Conservation (phyloP, 2,113 vertebrate species). For the Balaeniceps rex region DNA sequence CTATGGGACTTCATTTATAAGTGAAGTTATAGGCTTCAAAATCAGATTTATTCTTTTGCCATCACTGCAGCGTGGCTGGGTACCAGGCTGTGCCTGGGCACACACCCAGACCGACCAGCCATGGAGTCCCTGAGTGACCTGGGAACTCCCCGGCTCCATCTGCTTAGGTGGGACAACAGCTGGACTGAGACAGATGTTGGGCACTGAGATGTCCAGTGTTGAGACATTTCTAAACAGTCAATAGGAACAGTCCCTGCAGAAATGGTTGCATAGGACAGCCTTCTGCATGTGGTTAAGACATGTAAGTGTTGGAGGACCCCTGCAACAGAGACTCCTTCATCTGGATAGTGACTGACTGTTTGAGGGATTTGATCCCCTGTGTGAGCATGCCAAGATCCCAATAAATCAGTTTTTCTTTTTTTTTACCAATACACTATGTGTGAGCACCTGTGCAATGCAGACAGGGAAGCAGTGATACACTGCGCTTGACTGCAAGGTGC, state of each 20-base stretch:
- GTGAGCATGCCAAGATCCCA: neutral
- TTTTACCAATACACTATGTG: fast-evolving
- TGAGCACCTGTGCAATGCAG: neutral
- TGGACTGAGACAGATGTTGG: neutral
- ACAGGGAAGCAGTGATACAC: fast-evolving
- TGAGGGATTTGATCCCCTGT: neutral
- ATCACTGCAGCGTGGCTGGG: fast-evolving
- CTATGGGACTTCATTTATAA: neutral
- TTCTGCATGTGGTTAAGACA: neutral
- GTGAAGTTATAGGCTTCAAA: neutral
- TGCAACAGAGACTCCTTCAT: neutral
- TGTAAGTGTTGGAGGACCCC: neutral
- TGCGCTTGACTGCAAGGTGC: neutral
- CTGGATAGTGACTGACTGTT: neutral
- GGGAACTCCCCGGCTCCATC: neutral
- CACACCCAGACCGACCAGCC: neutral
- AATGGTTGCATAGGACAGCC: fast-evolving
- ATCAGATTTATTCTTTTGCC: neutral
- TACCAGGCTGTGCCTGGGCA: neutral
- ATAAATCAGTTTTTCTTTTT: neutral
- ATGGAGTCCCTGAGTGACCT: too few relatives aligned
- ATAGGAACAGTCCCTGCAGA: neutral
- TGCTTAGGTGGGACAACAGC: neutral
- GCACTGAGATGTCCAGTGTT: neutral
- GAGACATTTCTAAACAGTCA: neutral